These are phyloP conservation scores for Myodes glareolus DNA, from an alignment of 2,113 vertebrate species.

Conservation along the genomic window DNA sequence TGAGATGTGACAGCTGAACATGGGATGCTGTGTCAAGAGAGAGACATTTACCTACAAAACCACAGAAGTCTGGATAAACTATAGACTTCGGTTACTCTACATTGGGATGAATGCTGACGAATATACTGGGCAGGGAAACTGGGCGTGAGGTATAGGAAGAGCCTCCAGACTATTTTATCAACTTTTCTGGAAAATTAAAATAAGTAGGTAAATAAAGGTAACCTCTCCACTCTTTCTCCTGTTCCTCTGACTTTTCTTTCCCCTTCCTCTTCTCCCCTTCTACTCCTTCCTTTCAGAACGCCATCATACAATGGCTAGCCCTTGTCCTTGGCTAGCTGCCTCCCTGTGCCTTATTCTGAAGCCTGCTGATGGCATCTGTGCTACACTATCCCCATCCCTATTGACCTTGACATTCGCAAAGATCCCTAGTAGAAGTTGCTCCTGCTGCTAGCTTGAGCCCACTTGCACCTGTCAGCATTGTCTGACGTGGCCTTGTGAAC, in stretches of 20 bases:
- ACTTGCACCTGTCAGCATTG: rapidly evolving
- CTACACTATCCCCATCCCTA: neutral
- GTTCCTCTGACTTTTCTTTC: neutral
- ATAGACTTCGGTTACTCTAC: neutral
- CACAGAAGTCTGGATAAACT: neutral
- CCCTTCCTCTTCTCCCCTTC: neutral
- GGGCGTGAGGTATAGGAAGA: neutral
- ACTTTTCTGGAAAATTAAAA: neutral
- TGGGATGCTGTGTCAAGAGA: neutral
- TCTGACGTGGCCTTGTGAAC: neutral
- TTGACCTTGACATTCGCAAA: neutral
- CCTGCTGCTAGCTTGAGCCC: neutral
- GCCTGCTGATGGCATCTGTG: neutral
- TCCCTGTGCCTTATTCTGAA: neutral
- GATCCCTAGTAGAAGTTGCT: neutral
- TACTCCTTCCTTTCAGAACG: neutral
- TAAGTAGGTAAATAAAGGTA: neutral
- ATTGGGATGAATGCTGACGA: neutral
- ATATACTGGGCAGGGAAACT: neutral
- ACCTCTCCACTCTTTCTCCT: neutral
- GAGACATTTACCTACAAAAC: neutral
- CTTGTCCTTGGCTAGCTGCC: too few species aligned
- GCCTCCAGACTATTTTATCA: neutral
- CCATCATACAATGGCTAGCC: neutral
- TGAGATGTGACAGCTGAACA: neutral